phyloP scores from a whole-genome alignment of 2,797 vertebrate genomes.

The Leptoclinus maculatus region DNA sequence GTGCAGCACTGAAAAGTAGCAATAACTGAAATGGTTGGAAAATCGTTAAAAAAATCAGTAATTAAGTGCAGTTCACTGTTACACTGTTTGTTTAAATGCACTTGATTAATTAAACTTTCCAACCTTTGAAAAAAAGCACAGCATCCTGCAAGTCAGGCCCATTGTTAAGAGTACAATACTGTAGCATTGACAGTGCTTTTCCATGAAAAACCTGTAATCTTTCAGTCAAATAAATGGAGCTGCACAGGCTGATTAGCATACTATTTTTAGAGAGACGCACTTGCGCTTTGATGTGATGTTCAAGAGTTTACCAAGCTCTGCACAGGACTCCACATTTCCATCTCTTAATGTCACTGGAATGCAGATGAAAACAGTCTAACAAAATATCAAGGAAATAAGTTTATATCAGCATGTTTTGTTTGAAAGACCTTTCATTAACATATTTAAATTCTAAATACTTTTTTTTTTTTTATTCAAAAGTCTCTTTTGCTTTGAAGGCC shows the following conservation, averaged over 20 bases:
- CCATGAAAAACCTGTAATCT: conserved; percentile 24
- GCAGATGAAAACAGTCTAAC: conserved; percentile 11
- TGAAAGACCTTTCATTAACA: background rate
- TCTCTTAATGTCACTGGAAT: conserved; percentile 33
- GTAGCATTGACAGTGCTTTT: conserved; percentile 18
- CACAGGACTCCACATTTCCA: conserved; percentile 37
- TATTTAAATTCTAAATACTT: background rate
- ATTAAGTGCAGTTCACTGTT: conserved; percentile 2
- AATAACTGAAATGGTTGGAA: conserved; percentile 1
- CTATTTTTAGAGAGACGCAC: conserved; percentile 67
- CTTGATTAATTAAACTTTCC: conserved; percentile 3
- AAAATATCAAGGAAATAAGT: background rate
- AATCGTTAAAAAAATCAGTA: background rate
- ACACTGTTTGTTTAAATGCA: background rate
- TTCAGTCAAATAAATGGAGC: conserved; percentile 42
- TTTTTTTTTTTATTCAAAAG: background rate
- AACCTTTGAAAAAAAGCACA: background rate
- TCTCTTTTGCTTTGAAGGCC: background rate
- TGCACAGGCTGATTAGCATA: conserved; percentile 59
- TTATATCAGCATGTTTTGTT: background rate
- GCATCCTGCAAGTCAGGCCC: background rate
- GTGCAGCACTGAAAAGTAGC: background rate
- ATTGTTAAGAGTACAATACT: conserved; percentile 23
- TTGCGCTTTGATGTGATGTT: conserved; percentile 60
- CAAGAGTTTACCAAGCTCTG: conserved; percentile 48